These are phyloP conservation scores for Drosophila ananassae DNA, from an alignment of 1,140 invertebrate species.

Conservation along the genomic window DNA sequence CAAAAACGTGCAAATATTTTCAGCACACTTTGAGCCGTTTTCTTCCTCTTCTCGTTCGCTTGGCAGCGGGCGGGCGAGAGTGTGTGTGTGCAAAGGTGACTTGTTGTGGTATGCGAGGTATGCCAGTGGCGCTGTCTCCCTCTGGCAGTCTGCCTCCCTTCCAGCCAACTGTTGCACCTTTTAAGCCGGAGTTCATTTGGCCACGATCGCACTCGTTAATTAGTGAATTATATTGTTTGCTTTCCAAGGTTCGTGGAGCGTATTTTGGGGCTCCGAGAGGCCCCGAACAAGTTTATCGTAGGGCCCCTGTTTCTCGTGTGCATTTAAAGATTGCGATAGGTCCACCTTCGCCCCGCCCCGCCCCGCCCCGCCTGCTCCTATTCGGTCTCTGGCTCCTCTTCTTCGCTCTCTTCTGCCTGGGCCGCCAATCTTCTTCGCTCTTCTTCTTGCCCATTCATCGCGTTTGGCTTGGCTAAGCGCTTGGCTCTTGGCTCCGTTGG, in stretches of 20 bases:
- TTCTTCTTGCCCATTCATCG: conserved; percentile 26
- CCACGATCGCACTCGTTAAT: background rate
- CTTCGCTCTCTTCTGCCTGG: conserved; percentile 23
- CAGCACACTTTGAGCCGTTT: conserved; percentile 51
- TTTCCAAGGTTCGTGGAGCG: background rate
- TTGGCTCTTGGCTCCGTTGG: conserved; percentile 75
- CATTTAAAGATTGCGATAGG: conserved; percentile 65
- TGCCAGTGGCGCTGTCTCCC: conserved; percentile 25
- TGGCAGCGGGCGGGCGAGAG: background rate
- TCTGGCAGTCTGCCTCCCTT: conserved; percentile 10
- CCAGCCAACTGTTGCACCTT: conserved; percentile 11
- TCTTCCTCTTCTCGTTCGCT: conserved; percentile 11
- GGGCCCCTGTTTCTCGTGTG: background rate
- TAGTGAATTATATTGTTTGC: background rate
- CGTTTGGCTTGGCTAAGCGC: conserved; percentile 80
- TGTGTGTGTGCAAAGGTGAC: conserved; percentile 15
- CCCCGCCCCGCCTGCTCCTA: conserved; percentile 4
- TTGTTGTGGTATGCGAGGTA: conserved; percentile 67
- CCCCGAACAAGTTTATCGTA: background rate
- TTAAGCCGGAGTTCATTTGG: conserved; percentile 2
- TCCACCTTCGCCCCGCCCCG: conserved; percentile 12
- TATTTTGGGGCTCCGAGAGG: background rate
- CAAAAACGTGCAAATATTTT: conserved; percentile 79
- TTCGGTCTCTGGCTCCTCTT: background rate
- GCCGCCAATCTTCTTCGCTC: conserved; percentile 16